Conservation (phyloP, 2,888 invertebrate species). For the Lepidocyrtoides sp. region DNA sequence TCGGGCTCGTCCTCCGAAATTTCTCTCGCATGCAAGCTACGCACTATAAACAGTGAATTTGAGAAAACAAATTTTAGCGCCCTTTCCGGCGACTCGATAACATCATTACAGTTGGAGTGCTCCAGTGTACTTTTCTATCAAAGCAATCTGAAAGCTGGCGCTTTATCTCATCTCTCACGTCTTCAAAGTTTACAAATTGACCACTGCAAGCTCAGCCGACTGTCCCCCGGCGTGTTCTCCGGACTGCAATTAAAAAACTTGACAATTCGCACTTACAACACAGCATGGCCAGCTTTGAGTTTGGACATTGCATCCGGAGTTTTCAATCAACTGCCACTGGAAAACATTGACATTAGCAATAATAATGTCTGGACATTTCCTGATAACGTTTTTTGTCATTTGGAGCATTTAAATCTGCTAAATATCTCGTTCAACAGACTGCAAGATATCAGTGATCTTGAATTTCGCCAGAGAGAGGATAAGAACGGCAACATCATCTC, state of each 20-base stretch:
- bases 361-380: conserved; percentile 97
- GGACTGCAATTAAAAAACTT: conserved; percentile 93
- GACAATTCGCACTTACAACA: conserved; percentile 94
- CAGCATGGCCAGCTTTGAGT: conserved; percentile 94
- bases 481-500: conserved; percentile 29
- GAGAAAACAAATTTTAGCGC: conserved; percentile 94
- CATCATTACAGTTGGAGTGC: conserved; percentile 92
- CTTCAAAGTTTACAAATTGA: conserved; percentile 93
- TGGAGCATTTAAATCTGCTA: conserved; percentile 93
- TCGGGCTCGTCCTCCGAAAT: conserved; percentile 89
- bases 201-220: conserved; percentile 94
- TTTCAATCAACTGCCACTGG: conserved; percentile 91
- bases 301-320: conserved; percentile 93
- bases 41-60: conserved; percentile 95
- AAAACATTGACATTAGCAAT: conserved; percentile 94
- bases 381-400: conserved; percentile 94
- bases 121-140: conserved; percentile 93
- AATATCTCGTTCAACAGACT: conserved; percentile 95
- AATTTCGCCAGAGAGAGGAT: conserved; percentile 91
- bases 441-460: conserved; percentile 95
- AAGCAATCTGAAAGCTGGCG: conserved; percentile 90
- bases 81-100: conserved; percentile 90
- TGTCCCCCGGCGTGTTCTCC: conserved; percentile 93
- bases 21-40: conserved; percentile 92
- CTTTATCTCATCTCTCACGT: conserved; percentile 93